Percentiles rank a stretch among this genome's conserved stretches.
These are phyloP conservation scores for Polypedilum vanderplanki DNA, from an alignment of 1,140 invertebrate genomes.

Conservation along the genomic window DNA sequence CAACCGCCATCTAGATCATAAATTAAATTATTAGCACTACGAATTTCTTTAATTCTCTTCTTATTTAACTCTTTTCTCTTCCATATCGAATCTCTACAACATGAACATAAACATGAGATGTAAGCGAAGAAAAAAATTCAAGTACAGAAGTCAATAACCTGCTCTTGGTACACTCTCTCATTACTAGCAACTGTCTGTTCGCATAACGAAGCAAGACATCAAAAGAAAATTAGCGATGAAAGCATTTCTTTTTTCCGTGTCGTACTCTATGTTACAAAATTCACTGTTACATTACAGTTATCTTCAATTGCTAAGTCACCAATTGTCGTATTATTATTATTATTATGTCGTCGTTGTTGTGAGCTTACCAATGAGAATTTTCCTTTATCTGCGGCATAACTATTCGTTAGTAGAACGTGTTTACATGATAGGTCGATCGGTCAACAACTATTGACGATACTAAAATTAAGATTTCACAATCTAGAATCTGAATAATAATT, in stretches of 20 bases:
- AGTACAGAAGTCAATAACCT: conserved; percentile 26
- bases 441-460: neutral
- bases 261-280: conserved; percentile 21
- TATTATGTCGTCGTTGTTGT: conserved; percentile 9
- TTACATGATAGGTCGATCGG: neutral
- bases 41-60: too few species aligned
- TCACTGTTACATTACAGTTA: conserved; percentile 29
- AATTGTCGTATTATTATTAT: neutral
- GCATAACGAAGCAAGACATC: conserved; percentile 21
- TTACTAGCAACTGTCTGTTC: neutral
- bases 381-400: neutral
- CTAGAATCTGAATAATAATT: too few species aligned
- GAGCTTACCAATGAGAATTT: neutral
- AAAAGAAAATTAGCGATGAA: conserved; percentile 26
- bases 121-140: neutral
- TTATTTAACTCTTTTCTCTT: too few species aligned
- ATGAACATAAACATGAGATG: too few species aligned
- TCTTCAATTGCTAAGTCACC: conserved; percentile 25
- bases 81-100: too few species aligned
- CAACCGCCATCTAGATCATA: too few species aligned
- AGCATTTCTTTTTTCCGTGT: conserved; percentile 25
- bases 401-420: neutral
- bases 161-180: neutral
- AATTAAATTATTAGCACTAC: too few species aligned
- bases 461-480: neutral